Evolutionary conservation across 2,888 invertebrate species (phyloP).

Genomic region (Sminthurides aquaticus): DNA sequence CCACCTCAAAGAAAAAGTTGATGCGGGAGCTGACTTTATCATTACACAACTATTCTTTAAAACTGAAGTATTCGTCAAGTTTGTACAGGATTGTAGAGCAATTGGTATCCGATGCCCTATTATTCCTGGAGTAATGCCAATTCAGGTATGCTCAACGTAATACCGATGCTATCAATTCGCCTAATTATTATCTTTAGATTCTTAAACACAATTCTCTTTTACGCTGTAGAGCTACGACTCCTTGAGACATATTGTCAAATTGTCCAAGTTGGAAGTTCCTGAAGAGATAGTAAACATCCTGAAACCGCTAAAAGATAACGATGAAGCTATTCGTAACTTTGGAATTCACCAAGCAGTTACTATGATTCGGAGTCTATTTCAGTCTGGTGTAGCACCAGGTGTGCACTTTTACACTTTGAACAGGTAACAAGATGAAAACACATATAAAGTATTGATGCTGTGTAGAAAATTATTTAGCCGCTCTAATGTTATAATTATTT

Average conservation of each 20-base stretch:
- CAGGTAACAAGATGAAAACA: too few species aligned
- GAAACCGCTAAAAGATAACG: constrained; percentile 55
- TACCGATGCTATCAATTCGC: neutral
- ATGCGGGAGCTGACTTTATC: constrained; percentile 75
- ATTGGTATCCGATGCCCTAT: constrained; percentile 67
- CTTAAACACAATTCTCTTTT: neutral
- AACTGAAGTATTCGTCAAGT: constrained; percentile 56
- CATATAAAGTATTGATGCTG: too few species aligned
- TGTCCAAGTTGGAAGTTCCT: constrained; percentile 63
- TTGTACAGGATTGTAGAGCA: constrained; percentile 57
- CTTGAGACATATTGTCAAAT: constrained; percentile 54
- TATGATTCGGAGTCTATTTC: constrained; percentile 52
- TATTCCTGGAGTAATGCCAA: constrained; percentile 69
- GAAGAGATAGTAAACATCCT: constrained; percentile 54
- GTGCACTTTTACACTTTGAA: constrained; percentile 58
- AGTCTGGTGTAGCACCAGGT: constrained; percentile 50
- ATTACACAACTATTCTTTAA: constrained; percentile 80
- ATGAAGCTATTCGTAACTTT: constrained; percentile 55
- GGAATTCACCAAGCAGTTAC: constrained; percentile 54
- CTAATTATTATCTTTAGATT: neutral
- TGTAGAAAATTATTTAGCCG: too few species aligned
- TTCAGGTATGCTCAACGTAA: constrained; percentile 49
- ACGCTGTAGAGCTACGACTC: constrained; percentile 55
- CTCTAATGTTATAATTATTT: too few species aligned
- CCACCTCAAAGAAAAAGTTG: constrained; percentile 66